A percentile compares a stretch with the other conserved stretches of the same genome.
phyloP scores from a whole-genome alignment of 2,797 vertebrate species.

The Amazonetta brasiliensis region DNA sequence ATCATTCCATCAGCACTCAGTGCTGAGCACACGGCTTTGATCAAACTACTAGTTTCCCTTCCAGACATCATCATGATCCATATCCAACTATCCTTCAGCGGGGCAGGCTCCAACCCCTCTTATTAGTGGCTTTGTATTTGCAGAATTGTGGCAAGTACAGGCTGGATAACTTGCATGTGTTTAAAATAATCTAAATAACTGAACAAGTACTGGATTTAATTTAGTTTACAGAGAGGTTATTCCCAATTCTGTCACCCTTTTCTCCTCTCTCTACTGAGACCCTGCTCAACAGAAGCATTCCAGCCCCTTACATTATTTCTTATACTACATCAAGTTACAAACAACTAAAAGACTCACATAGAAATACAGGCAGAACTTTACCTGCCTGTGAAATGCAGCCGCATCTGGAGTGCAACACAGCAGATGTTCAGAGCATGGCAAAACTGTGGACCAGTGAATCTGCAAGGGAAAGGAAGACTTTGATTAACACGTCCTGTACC shows the following conservation, averaged over 20 bases:
- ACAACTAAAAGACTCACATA: not conserved
- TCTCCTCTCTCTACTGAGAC: not conserved
- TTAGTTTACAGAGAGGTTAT: slow-evolving; percentile 5
- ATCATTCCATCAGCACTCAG: slow-evolving; percentile 58
- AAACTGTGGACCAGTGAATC: not conserved
- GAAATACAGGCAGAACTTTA: not conserved
- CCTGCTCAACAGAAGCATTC: not conserved
- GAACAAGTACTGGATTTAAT: not conserved
- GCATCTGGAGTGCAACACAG: not conserved
- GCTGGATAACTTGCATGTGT: slow-evolving; percentile 49
- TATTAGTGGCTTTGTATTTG: slow-evolving; percentile 57
- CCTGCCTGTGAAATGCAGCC: not conserved
- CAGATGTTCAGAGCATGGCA: slow-evolving; percentile 14
- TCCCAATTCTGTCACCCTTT: not conserved
- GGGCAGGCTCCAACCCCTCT: slow-evolving; percentile 59
- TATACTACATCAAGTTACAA: not conserved
- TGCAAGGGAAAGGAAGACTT: slow-evolving; percentile 1
- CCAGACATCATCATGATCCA: slow-evolving; percentile 51
- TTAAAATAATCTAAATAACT: slow-evolving; percentile 47
- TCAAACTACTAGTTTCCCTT: slow-evolving; percentile 67
- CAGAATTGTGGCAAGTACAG: slow-evolving; percentile 60
- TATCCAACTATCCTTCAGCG: slow-evolving; percentile 65
- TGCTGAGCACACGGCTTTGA: slow-evolving; percentile 43
- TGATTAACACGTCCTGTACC: not conserved
- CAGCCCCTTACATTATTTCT: not conserved